Evolutionary conservation across 1,140 invertebrate genomes (phyloP).

Genomic region (Wiebesia pumilae): DNA sequence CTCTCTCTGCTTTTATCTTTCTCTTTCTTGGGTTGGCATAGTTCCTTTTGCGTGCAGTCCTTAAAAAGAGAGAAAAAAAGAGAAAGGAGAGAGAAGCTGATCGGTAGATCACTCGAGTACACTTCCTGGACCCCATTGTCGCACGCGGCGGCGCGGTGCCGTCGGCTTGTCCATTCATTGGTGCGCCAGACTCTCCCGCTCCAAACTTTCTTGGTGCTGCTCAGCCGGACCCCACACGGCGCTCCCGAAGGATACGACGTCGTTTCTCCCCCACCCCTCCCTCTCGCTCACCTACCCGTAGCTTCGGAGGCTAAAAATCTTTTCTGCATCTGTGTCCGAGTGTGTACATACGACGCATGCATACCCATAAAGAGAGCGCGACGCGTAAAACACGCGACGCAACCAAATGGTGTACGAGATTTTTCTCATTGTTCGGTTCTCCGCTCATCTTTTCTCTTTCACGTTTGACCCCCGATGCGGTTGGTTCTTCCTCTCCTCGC

Average conservation of each 20-base stretch:
- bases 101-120: conserved; percentile 67
- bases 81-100: conserved; percentile 30
- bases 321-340: not conserved
- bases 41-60: conserved; percentile 19
- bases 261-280: not conserved
- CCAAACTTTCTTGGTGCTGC: conserved; percentile 48
- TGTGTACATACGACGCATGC: not conserved
- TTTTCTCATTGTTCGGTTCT: conserved; percentile 37
- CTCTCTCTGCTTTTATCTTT: not conserved
- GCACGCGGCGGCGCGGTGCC: conserved; percentile 42
- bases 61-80: conserved; percentile 13
- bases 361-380: conserved; percentile 23
- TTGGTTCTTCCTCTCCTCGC: not conserved
- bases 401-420: conserved; percentile 60
- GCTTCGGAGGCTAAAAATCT: not conserved
- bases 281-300: not conserved
- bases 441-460: not conserved
- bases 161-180: conserved; percentile 59
- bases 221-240: conserved; percentile 66
- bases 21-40: not conserved
- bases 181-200: conserved; percentile 56
- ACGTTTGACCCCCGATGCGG: conserved; percentile 9
- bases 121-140: conserved; percentile 70
- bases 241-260: conserved; percentile 58
- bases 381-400: conserved; percentile 58